Base-by-base conservation (phyloP, 2,888 invertebrate species). In the Cephus pulcher region DNA sequence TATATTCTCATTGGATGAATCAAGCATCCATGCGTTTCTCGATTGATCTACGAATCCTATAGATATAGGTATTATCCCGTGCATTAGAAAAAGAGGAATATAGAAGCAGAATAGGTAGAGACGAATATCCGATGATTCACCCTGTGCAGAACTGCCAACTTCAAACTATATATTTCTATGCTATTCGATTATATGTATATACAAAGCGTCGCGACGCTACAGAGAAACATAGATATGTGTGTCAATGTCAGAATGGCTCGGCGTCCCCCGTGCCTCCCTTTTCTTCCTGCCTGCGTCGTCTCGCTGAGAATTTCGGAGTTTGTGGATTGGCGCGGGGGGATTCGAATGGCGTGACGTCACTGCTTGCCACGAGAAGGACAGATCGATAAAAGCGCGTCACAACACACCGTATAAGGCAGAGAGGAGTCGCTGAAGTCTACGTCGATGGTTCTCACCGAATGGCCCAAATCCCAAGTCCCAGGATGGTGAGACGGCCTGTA, bases 261-360 rank as follows among this genome's bases (percentile, higher is more conserved):
- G 56, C 56, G 56, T 56, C 35, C 35, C 56, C 56, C 56, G 23
- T 23, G 56, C 23, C 56, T 56, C 56, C 56, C 23, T 23, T 23
- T 23, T 23, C 56, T 56, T 56, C 23, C 56, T 56, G 0, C 9
- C 56, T 23, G 1, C 0, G 23, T 23, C 56, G 56, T 56, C 9
- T 23, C 23, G 56, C 23, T 56, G 56, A 23, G 23, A 56, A 56
- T 56, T 75, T 71, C 70, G 23, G 32, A 30, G 1, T 70, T 11
- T 23, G 12, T 30, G 15, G 34, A 11, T 9, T 68, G 74, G 81
- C 82, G 85, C 83, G 84, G 86, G 86, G 78, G 82, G 82, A 83
- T 82, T 71, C 78, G 84, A 84, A 76, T 77, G 74, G 73, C 34
- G 73, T 88, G 87, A 87, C 88, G 86, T 88, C 87, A 88, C 76